Base-by-base conservation (phyloP, 1,140 invertebrate genomes). In the Eurosta solidaginis region DNA sequence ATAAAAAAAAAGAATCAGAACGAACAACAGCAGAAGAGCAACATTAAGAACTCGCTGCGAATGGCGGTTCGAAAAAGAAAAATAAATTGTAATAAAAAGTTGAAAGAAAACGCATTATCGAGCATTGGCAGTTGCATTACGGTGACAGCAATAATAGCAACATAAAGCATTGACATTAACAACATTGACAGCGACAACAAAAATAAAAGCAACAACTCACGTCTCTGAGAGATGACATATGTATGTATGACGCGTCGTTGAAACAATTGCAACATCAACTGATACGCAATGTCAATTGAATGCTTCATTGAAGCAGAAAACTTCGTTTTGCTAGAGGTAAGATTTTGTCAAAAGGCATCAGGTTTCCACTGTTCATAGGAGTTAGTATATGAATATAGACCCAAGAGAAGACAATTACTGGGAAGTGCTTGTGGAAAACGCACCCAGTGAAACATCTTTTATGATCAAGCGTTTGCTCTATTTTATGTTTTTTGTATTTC, bases 271-370 rank as follows among this genome's bases (percentile, higher is more conserved):
- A 68, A 68, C 59, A 40, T 68, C 59, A 42, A 68, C 59, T 12
- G 33, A 40, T 40, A 68, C 40, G 33, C 59, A 68, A 68, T 68
- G 59, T 68, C 59, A 68, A 68, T 68, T 68, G 33, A 68, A 68
- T 68, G 59, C 59, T 68, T 68, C 59, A 68, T 68, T 68, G 59
- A 33, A 68, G 59, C 59, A 68, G 59, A 68, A 68, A 68, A 40
- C 59, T 36, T 68, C 40, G 33, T 68, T 17, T 17, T 33, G 14
- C 17, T 63, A 22, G 54, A 63, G 1, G 50, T 10, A 63, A 14
- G 54, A 63, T 63, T 63, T 63, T 33, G 54, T 63, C 54, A 33
- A 63, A n/a, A 25, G 27, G 33, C 54, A 25, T 59, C 25, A 33
- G 33, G 27, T 17, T 33, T 25, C 54, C 5, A 47, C 7, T 47